Evolutionary conservation across 2,888 invertebrate genomes (phyloP).

Genomic region (Eupithecia pulchellata): DNA sequence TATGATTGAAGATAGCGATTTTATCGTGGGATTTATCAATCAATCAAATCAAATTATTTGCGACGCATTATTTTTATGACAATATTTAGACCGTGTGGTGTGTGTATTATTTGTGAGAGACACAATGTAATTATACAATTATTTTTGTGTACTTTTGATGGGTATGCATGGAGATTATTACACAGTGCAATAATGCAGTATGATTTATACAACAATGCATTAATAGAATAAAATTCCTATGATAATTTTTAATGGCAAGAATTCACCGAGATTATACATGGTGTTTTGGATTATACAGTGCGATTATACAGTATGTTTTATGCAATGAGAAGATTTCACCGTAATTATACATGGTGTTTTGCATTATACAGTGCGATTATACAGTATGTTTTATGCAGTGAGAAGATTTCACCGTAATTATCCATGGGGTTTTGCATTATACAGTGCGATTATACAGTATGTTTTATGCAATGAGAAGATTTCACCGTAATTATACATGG

Average conservation of each 20-base stretch:
- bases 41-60: no score
- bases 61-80: no score
- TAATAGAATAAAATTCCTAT: not conserved
- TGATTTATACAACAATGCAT: not conserved
- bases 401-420: conserved; percentile 12
- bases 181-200: not conserved
- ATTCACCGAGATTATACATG: conserved; percentile 8
- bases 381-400: not conserved
- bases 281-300: not conserved
- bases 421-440: conserved; percentile 12
- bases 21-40: no score
- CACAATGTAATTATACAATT: not conserved
- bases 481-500: not conserved
- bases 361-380: not conserved
- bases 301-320: not conserved
- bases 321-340: not conserved
- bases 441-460: not conserved
- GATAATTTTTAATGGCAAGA: not conserved
- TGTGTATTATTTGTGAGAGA: not conserved
- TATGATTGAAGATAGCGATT: no score
- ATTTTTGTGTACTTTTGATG: not conserved
- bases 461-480: no score
- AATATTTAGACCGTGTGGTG: not conserved
- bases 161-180: not conserved
- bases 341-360: conserved; percentile 18